These are phyloP conservation scores for Desmodus rotundus DNA, from an alignment of 2,113 vertebrate genomes.

Conservation along the genomic window DNA sequence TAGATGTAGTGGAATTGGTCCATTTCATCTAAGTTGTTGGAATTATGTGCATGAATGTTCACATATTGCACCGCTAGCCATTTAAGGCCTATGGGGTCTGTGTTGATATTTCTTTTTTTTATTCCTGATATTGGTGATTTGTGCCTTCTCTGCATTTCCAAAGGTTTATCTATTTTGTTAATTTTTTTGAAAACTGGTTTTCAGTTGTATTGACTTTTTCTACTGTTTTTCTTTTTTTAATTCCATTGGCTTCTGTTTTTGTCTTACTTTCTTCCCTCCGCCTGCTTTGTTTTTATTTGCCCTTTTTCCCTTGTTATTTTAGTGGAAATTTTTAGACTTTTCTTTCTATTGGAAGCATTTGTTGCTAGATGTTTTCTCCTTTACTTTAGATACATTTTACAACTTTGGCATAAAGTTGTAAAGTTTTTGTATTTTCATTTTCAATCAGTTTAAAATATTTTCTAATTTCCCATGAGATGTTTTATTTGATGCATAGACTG, in stretches of 20 bases:
- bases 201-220: background rate
- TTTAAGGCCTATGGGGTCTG: rapidly evolving
- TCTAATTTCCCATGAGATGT: background rate
- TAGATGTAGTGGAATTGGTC: background rate
- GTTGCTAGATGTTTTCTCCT: background rate
- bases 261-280: background rate
- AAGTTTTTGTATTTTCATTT: background rate
- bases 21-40: background rate
- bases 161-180: background rate
- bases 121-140: background rate
- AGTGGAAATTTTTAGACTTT: background rate
- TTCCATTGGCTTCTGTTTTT: background rate
- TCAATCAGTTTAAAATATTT: background rate
- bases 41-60: background rate
- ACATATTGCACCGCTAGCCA: background rate
- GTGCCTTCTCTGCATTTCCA: background rate
- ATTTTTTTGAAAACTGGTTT: background rate
- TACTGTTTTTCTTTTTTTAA: background rate
- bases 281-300: background rate
- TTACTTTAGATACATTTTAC: background rate
- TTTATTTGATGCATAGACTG: background rate
- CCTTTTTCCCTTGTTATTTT: background rate
- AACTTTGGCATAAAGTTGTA: background rate
- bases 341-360: background rate
- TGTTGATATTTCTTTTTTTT: background rate